Evolutionary conservation across 2,113 vertebrate species (phyloP), one percentile per base, ranked within the genome.

Genomic region (Carassius gibelio): DNA sequence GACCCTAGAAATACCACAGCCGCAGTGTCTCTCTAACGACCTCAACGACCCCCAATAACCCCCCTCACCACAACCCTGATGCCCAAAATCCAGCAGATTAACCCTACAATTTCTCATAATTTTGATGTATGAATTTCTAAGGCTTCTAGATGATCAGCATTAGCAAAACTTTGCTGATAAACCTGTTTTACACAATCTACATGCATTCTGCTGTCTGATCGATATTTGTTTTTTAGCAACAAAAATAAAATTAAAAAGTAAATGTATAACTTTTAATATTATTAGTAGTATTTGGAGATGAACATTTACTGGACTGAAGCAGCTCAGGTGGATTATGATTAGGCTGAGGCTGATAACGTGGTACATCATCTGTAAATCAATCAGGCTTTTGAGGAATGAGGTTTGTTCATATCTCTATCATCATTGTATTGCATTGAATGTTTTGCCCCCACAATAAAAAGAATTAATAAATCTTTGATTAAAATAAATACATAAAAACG

Each of bases 1-100:
- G 90, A 90, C 81, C 85, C 42, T 76, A 64, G 74, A 87, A 71
- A 80, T 89, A 84, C 77, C 81, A 64, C 75, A 80, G 75, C 74
- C 80, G 8, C 66, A 78, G 55, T 55, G 80, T 59, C 84, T 86
- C 82, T 89, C 89, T 81, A 85, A 88, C 90, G 82, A 93, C 93
- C 93, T 90, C 87, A 83, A 61, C 83, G 88, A 93, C 93, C 80
- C 92, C 90, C 83, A 62, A 17, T 61, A 79, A 55, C 76, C 71
- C 48, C 15, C 17, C 75, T 21, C 75, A 59, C 50, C 76, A 61
- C 19, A 38, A 34, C 21, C 55, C 77, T 59, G 34, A 81, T 62
- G 50, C 19, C 14, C 23, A 52, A 23, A 55, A 10, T 19, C 52
- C 30, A 42, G 59, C 36, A 48, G 57, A 61, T 62, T 62, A 23